These are phyloP conservation scores for Mesorhabditis belari DNA, from an alignment of 2,888 invertebrate genomes.

Conservation along the genomic window DNA sequence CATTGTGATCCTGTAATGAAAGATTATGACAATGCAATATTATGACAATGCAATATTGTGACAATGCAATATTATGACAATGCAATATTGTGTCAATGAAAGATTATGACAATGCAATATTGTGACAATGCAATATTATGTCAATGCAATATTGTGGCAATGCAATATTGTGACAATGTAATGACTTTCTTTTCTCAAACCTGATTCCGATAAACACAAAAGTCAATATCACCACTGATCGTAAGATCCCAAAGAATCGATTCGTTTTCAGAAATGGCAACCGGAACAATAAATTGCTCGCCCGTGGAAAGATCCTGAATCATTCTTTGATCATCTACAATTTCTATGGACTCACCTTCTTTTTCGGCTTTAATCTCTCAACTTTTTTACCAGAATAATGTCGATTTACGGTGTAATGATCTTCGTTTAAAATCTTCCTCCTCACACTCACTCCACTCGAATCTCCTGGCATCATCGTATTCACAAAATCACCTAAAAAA, in stretches of 20 bases:
- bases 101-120: too few relatives aligned
- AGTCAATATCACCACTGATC: conserved; percentile 27
- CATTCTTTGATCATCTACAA: neutral
- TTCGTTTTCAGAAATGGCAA: conserved; percentile 21
- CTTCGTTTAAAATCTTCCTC: conserved; percentile 22
- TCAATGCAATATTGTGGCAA: neutral
- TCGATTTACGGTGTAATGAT: conserved; percentile 24
- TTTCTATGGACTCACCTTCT: conserved; percentile 12
- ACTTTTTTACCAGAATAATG: conserved; percentile 23
- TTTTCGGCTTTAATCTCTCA: conserved; percentile 23
- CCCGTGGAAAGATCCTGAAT: conserved; percentile 23
- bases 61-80: too few relatives aligned
- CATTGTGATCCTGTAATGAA: conserved; percentile 15
- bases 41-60: neutral
- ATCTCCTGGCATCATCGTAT: conserved; percentile 23
- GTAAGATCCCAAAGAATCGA: conserved; percentile 35
- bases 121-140: neutral
- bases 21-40: neutral
- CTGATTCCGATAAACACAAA: conserved; percentile 23
- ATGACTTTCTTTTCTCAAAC: conserved; percentile 8
- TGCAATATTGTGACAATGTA: neutral
- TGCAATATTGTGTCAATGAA: too few relatives aligned
- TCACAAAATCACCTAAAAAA: conserved; percentile 21
- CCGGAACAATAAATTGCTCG: conserved; percentile 19
- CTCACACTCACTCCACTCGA: conserved; percentile 30